Evolutionary conservation across 2,113 vertebrate species (phyloP).

Genomic region (Bucco capensis): DNA sequence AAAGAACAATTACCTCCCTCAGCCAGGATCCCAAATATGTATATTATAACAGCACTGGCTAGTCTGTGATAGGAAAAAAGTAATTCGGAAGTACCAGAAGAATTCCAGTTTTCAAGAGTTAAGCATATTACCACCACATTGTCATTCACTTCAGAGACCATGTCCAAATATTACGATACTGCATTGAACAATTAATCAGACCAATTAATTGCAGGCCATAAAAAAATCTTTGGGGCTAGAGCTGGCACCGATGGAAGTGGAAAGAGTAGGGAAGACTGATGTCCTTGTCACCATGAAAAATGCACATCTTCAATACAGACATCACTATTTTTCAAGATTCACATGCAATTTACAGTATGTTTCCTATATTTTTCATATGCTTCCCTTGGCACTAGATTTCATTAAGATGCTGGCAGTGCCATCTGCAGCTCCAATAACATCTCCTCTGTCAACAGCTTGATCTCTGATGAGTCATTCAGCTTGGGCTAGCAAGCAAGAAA

Average conservation of each 20-base stretch:
- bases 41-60: background rate
- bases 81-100: background rate
- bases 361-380: constrained; percentile 31
- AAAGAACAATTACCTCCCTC: background rate
- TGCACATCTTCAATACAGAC: background rate
- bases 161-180: background rate
- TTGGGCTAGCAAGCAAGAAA: background rate
- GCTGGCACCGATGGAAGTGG: background rate
- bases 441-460: constrained; percentile 51
- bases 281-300: background rate
- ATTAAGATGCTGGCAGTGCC: constrained; percentile 47
- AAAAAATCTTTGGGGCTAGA: background rate
- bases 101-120: background rate
- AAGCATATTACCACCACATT: background rate
- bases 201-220: background rate
- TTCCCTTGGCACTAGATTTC: constrained; percentile 23
- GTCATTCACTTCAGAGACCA: background rate
- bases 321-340: background rate
- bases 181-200: background rate
- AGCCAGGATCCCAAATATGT: background rate
- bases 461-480: constrained; percentile 38
- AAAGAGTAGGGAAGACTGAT: background rate
- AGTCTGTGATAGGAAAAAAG: background rate
- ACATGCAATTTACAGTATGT: background rate
- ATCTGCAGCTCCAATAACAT: constrained; percentile 40